These are phyloP conservation scores for Plotosus lineatus DNA, from an alignment of 2,113 vertebrate species.

Conservation along the genomic window DNA sequence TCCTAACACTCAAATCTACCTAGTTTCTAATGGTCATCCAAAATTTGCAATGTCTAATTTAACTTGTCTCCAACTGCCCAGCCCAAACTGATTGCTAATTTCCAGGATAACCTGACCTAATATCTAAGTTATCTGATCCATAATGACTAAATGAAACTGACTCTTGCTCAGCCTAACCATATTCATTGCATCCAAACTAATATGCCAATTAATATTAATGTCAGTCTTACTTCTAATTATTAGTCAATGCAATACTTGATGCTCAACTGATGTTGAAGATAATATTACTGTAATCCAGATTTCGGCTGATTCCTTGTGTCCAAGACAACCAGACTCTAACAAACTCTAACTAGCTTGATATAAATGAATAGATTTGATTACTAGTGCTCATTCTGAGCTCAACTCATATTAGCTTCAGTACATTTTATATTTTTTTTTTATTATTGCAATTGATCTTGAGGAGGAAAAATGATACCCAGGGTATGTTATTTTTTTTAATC, in stretches of 20 bases:
- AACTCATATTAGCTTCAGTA: not conserved
- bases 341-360: not conserved
- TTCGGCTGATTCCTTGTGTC: not conserved
- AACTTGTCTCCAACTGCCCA: not conserved
- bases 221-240: not conserved
- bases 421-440: not conserved
- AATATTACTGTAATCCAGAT: not conserved
- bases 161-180: not conserved
- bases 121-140: not conserved
- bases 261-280: no score
- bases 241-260: not conserved
- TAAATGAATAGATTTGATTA: not conserved
- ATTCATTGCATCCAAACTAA: not conserved
- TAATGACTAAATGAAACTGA: not conserved
- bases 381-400: not conserved
- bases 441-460: not conserved
- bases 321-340: not conserved
- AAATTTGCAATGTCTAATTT: not conserved
- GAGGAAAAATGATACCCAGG: conserved; percentile 48
- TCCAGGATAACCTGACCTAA: not conserved
- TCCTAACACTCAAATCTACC: not conserved
- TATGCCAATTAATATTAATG: not conserved
- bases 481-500: conserved; percentile 82
- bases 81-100: not conserved
- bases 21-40: not conserved